Evolutionary conservation across 1,140 invertebrate genomes (phyloP), one percentile per base, ranked within the genome.

Genomic region (Tribolium castaneum): DNA sequence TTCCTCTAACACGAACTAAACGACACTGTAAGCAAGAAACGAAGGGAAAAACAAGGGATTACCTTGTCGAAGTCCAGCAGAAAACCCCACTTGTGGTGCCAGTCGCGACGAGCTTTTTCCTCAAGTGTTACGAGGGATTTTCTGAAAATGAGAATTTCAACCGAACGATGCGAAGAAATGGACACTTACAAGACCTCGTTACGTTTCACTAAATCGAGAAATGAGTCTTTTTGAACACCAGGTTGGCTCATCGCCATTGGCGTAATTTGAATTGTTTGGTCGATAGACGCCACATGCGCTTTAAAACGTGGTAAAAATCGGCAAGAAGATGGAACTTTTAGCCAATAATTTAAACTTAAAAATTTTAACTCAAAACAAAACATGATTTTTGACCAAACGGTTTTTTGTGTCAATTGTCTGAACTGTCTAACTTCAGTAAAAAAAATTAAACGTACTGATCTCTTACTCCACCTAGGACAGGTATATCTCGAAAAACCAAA

Each of bases 11-110:
- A 72, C 74, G n/a, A 78, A 16, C 80, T 81, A 56, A 1, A 76
- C 9, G 30, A 45, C 13, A 62, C 3, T 10, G 13, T 14, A 51
- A 72, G 35, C 10, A 13, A 16, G 70, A 39, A 70, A 16, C 14
- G 6, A 54, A 34, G 50, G 10, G 22, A 25, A 74, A 25, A 54
- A 16, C 13, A 22, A 2, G 16, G n/a, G n/a, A 50, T 50, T 77
- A 71, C 81, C 76, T 80, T 74, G 19, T 80, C 16, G 25, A 82
- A 80, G 19, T 79, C 54, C 14, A 80, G 16, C 7, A 76, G 70
- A 49, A 80, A 79, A 7, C 78, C 80, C 81, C 81, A 82, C 72
- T 80, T 82, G n/a, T 35, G 45, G 10, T 59, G 19, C 81, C 81
- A 82, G 14, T 82, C 77, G 35, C 14, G 75, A 4, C 77, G 59